These are phyloP conservation scores for Galemys pyrenaicus DNA, from an alignment of 2,113 vertebrate species.

Conservation along the genomic window DNA sequence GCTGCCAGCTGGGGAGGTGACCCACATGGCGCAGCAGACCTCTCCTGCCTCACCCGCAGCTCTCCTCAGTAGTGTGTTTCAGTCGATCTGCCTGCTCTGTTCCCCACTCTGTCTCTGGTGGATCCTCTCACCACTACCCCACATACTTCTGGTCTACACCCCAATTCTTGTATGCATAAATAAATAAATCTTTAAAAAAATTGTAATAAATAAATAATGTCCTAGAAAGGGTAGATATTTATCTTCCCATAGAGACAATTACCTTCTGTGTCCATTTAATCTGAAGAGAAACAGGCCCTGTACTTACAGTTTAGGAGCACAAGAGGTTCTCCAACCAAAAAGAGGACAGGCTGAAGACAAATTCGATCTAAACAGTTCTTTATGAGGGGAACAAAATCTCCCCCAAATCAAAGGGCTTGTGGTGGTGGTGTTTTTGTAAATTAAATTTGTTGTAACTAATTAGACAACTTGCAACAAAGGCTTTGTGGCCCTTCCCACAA, in stretches of 20 bases:
- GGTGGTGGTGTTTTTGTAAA: neutral
- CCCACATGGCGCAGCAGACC: too few relatives aligned
- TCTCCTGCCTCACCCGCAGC: too few relatives aligned
- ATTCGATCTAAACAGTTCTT: neutral
- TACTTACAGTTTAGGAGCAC: neutral
- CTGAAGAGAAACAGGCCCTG: neutral
- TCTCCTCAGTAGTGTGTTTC: too few relatives aligned
- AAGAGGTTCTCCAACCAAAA: neutral
- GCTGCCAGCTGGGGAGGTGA: too few relatives aligned
- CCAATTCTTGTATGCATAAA: too few relatives aligned
- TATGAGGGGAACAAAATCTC: neutral
- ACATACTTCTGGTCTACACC: too few relatives aligned
- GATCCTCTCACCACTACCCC: too few relatives aligned
- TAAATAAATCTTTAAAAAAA: too few relatives aligned
- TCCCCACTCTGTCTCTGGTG: too few relatives aligned
- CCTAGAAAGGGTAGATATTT: neutral
- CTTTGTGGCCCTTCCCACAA: neutral
- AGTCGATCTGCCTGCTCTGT: too few relatives aligned
- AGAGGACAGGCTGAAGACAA: neutral
- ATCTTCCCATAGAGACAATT: neutral
- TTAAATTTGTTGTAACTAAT: neutral
- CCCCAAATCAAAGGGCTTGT: neutral
- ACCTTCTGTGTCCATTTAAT: neutral
- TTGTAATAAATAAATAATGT: neutral
- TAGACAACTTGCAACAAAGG: conserved; percentile 36